phyloP scores from a whole-genome alignment of 2,888 invertebrate species.

The Antheraea yamamai region DNA sequence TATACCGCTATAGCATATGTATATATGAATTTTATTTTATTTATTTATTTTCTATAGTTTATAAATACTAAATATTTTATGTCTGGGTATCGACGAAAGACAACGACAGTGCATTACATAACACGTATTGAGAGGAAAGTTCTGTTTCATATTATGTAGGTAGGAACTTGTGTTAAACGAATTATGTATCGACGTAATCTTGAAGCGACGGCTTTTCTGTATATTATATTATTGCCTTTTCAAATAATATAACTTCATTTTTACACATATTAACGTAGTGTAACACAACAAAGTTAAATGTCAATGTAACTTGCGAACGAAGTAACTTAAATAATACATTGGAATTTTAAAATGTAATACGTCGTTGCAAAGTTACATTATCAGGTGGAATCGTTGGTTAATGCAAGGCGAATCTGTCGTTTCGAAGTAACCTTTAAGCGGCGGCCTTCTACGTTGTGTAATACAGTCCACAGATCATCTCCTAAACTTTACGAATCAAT shows the following conservation, averaged over 20 bases:
- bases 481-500: background rate
- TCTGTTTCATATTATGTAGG: background rate
- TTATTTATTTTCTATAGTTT: no score
- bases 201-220: constrained; percentile 42
- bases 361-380: constrained; percentile 15
- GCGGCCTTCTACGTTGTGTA: constrained; percentile 36
- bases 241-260: background rate
- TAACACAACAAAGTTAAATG: background rate
- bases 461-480: constrained; percentile 24
- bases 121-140: background rate
- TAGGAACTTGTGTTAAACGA: constrained; percentile 27
- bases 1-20: no score
- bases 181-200: constrained; percentile 39
- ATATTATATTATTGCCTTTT: background rate
- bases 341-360: constrained; percentile 7
- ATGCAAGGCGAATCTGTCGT: constrained; percentile 33
- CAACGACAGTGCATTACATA: background rate
- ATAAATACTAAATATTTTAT: no score
- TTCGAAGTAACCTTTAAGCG: constrained; percentile 31
- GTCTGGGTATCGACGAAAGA: background rate
- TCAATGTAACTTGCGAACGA: constrained; percentile 15
- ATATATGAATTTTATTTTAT: no score
- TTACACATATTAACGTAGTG: background rate
- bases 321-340: constrained; percentile 28
- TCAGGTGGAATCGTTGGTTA: constrained; percentile 22